Evolutionary conservation across 2,113 vertebrate genomes (phyloP), one percentile per base, ranked within the genome.

Genomic region (Junco hyemalis): DNA sequence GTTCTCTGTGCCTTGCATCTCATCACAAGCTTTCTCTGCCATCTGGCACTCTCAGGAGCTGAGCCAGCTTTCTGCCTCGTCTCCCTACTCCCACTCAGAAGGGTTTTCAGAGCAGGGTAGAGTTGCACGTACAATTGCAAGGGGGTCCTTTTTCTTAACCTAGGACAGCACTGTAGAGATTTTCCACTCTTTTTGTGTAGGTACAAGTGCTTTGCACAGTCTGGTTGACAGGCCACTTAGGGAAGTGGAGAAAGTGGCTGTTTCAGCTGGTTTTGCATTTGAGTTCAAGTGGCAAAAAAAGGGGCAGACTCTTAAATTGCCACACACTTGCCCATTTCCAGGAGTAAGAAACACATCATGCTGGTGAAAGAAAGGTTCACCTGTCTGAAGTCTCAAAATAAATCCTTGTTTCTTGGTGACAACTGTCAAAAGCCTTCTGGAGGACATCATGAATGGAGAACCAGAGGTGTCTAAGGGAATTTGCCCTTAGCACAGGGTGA

Each of bases 11-110:
- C 66, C 71, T 92, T 53, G 26, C 51, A 54, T 45, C 36, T 81
- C 51, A 70, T 54, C 68, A 71, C 38, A 88, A 65, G 28, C 26
- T 79, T 87, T 87, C 61, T 78, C 59, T 95, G 35, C 90, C 90
- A 96, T 85, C 90, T 96, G 92, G 74, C 54, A 44, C 63, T 94
- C 86, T 90, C 45, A 59, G 81, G 71, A 85, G 35, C 73, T 53
- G 51, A 95, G 78, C 60, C 81, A 95, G 50, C 48, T 80, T 84
- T 82, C 68, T 92, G 40, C 48, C 69, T 82, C 1, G 0, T 64
- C 66, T 77, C 66, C 29, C 40, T 72, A 53, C 63, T 95, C 90
- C 57, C 53, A 72, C 92, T 86, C 79, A 73, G 50, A 45, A 53
- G 64, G 90, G 53, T 74, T 91, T 84, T 78, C 65, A 77, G 59